Conservation (phyloP, 2,888 invertebrate genomes). For the Campoplex nolae region DNA sequence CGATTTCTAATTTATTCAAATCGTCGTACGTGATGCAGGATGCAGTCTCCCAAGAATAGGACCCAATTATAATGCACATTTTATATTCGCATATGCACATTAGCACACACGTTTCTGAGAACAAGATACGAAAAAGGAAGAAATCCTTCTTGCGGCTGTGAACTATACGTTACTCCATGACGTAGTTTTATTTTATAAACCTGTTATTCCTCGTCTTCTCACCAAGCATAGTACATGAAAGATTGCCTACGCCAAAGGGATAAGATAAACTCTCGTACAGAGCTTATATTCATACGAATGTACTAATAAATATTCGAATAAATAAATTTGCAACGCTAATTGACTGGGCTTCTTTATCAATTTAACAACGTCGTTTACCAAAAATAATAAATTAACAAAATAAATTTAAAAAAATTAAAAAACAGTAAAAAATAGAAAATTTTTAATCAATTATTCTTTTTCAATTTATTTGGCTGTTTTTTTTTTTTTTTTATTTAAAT, state of each 20-base stretch:
- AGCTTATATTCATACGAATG: background rate
- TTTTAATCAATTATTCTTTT: no score
- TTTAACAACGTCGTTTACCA: background rate
- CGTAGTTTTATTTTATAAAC: conserved; percentile 66
- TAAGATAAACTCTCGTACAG: background rate
- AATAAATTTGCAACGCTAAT: background rate
- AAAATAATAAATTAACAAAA: background rate
- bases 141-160: conserved; percentile 20
- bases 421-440: no score
- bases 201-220: conserved; percentile 66
- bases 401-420: no score
- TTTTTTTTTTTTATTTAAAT: no score
- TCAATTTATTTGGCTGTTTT: no score
- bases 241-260: conserved; percentile 49
- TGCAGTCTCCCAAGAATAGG: background rate
- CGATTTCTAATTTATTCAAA: no score
- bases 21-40: no score
- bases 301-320: background rate
- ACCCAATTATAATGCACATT: background rate
- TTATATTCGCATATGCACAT: background rate
- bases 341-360: background rate
- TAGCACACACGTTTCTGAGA: background rate
- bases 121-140: background rate
- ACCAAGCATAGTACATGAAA: conserved; percentile 50
- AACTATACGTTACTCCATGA: conserved; percentile 3